Base-by-base conservation (phyloP, 2,888 invertebrate species). In the Arenicola marina region DNA sequence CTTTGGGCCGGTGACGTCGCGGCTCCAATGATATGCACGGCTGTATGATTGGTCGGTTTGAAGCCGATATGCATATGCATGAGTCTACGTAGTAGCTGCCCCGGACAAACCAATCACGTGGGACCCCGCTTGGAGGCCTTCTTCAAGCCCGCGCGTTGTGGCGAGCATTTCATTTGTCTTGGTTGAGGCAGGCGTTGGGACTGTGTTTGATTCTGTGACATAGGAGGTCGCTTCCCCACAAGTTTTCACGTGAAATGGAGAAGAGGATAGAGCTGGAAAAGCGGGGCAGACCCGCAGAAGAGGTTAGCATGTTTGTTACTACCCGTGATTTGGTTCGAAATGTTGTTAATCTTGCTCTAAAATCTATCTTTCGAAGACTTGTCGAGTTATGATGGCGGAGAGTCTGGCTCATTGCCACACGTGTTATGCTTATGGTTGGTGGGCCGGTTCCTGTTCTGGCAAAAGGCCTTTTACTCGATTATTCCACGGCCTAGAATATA, bases 231-330 rank as follows among this genome's bases (percentile, higher is more conserved):
- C 11, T 38, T 38, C 11, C 38, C 18, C 11, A 18, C 38, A 11
- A 38, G 18, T 11, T 38, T 38, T 38, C 38, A 38, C 38, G 18
- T 11, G 26, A 48, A 24, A 72, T 72, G 72, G 69, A 68, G 62
- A 72, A 72, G 63, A 65, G 96, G 86, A 91, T 97, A 88, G 92
- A 92, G 83, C 87, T 95, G 84, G 97, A 97, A 87, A 91, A 92
- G 87, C 89, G 95, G 83, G 95, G 95, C 85, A 90, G 91, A 84
- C 90, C 89, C 84, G 91, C 94, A 77, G 89, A 89, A 83, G 91
- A 94, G 88, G 96, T 96, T 88, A 51, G 70, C 7, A 7, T 24
- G 24, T 24, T 18, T 15, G 18, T 38, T 15, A 15, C 11, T 38
- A n/a, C n/a, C n/a, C n/a, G n/a, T n/a, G n/a, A n/a, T n/a, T n/a